phyloP scores from a whole-genome alignment of 2,888 invertebrate species.

The Zootermopsis nevadensis region DNA sequence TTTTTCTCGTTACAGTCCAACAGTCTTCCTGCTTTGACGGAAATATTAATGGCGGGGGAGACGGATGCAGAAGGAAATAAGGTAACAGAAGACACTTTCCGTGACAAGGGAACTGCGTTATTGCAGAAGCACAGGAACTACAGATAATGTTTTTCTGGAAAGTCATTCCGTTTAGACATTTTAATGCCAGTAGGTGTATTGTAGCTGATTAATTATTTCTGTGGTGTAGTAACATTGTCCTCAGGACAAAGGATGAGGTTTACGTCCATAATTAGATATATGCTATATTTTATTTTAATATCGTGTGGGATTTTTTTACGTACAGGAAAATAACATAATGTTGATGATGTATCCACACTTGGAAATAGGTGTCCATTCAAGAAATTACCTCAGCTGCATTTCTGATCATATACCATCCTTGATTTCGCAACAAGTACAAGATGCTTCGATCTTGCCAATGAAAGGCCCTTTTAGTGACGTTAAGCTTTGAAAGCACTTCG shows the following conservation, averaged over 20 bases:
- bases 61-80: neutral
- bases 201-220: neutral
- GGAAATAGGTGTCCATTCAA: no score
- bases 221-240: neutral
- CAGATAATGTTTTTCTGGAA: no score
- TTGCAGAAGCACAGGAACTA: neutral
- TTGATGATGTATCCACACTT: no score
- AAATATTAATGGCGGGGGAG: constrained; percentile 16
- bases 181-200: neutral
- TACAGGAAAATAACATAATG: no score
- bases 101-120: neutral
- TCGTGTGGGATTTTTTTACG: no score
- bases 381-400: no score
- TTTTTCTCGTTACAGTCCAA: neutral
- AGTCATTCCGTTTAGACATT: neutral
- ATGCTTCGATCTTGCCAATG: no score
- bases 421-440: no score
- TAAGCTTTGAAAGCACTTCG: no score
- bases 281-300: no score
- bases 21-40: neutral
- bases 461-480: no score
- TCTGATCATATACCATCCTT: no score
- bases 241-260: neutral
- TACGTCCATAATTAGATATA: neutral
- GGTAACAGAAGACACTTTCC: neutral